phyloP scores from a whole-genome alignment of 2,113 vertebrate genomes.

The Nesoenas mayeri region DNA sequence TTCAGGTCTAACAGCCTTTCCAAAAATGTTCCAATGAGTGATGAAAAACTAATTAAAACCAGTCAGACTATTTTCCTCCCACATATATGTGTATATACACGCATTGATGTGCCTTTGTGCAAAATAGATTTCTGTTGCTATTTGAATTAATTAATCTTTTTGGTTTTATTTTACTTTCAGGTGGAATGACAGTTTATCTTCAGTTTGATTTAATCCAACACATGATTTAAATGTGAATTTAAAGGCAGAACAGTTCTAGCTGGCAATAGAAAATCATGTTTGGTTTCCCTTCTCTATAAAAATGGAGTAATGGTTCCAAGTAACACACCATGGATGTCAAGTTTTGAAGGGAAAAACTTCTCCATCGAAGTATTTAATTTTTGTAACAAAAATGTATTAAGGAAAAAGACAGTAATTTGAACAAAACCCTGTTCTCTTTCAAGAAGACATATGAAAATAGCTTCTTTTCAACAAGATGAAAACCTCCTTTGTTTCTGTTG shows the following conservation, averaged over 20 bases:
- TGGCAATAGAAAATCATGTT: background rate
- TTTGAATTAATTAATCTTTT: background rate
- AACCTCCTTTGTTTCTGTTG: background rate
- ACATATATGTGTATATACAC: background rate
- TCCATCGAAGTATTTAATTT: background rate
- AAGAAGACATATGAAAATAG: background rate
- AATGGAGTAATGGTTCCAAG: background rate
- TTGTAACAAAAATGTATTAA: background rate
- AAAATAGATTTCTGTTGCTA: background rate
- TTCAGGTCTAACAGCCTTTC: background rate
- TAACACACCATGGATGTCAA: background rate
- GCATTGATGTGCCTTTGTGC: background rate
- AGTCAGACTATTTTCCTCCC: background rate
- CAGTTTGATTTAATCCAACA: background rate
- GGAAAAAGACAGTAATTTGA: background rate
- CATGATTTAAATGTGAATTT: background rate
- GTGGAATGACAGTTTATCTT: background rate
- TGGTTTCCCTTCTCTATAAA: background rate
- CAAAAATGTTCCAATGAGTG: background rate
- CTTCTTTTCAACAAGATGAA: background rate
- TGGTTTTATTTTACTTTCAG: background rate
- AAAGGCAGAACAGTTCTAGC: background rate
- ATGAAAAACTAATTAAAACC: background rate
- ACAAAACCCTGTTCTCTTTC: background rate
- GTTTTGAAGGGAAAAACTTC: background rate